phyloP scores from a whole-genome alignment of 2,888 invertebrate genomes.

The Blastobasis adustella region DNA sequence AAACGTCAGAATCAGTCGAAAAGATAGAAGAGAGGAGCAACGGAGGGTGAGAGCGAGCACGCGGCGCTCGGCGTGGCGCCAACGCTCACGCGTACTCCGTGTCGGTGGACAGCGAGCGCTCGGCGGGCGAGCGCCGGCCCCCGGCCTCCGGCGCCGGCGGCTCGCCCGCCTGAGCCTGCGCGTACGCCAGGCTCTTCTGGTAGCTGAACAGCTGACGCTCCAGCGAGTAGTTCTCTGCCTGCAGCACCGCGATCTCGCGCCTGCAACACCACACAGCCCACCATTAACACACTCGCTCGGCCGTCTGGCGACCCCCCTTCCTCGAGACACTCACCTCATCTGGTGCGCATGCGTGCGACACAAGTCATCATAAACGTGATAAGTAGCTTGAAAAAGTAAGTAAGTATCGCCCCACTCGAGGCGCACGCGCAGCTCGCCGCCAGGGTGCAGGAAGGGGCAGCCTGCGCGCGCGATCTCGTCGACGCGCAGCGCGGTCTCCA shows the following conservation, averaged over 20 bases:
- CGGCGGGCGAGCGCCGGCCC: conserved; percentile 68
- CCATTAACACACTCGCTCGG: too few relatives aligned
- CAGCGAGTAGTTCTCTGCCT: conserved; percentile 88
- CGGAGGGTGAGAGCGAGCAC: conserved; percentile 10
- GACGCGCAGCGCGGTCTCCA: conserved; percentile 85
- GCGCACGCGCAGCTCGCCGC: conserved; percentile 83
- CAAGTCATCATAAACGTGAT: conserved; percentile 89
- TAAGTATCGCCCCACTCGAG: conserved; percentile 90
- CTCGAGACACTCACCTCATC: conserved; percentile 77
- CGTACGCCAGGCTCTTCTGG: conserved; percentile 85
- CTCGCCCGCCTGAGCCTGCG: conserved; percentile 77
- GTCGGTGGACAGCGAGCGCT: conserved; percentile 79
- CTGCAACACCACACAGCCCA: conserved; percentile 51
- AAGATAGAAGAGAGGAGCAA: conserved; percentile 55
- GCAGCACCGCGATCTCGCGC: conserved; percentile 84
- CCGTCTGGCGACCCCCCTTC: too few relatives aligned
- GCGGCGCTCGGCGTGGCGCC: background rate
- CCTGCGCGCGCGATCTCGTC: conserved; percentile 81
- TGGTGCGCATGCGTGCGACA: conserved; percentile 87
- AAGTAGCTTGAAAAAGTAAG: conserved; percentile 85
- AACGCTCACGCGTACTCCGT: conserved; percentile 82
- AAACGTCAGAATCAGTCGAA: conserved; percentile 73
- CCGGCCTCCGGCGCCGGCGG: conserved; percentile 47
- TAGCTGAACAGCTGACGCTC: conserved; percentile 89
- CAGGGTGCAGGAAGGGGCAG: conserved; percentile 81